Conservation (phyloP, 2,888 invertebrate genomes). For the Drosophila testacea region DNA sequence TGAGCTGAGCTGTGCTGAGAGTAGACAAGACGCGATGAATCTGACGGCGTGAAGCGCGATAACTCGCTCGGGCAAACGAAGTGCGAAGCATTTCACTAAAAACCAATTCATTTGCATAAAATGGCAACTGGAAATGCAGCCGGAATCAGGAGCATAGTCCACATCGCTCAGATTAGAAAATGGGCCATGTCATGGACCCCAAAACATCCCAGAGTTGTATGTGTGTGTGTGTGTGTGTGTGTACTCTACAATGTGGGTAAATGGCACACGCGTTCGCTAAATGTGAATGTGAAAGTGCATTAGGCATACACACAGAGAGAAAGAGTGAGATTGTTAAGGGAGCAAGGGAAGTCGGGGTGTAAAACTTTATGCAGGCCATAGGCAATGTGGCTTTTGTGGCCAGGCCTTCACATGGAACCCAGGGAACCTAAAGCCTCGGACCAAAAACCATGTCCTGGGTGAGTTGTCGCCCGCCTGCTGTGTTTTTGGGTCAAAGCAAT, state of each 20-base stretch:
- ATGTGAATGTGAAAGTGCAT: conserved; percentile 75
- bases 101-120: conserved; percentile 82
- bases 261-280: conserved; percentile 60
- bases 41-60: conserved; percentile 26
- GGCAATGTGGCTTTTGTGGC: conserved; percentile 77
- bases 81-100: conserved; percentile 74
- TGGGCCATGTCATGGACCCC: conserved; percentile 46
- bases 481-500: conserved; percentile 81
- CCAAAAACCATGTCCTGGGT: conserved; percentile 38
- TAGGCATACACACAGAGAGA: conserved; percentile 46
- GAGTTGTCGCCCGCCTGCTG: conserved; percentile 56
- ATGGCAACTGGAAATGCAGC: conserved; percentile 61
- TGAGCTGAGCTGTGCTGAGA: too few species aligned
- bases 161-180: conserved; percentile 63
- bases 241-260: conserved; percentile 64
- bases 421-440: conserved; percentile 3
- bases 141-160: conserved; percentile 28
- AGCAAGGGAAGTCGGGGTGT: conserved; percentile 1
- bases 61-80: conserved; percentile 13
- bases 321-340: background rate
- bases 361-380: conserved; percentile 66
- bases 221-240: background rate
- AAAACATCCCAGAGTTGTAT: conserved; percentile 26
- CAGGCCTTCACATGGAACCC: conserved; percentile 24
- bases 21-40: conserved; percentile 25